Conservation (phyloP, 1,140 invertebrate species). For the Calycopis cecrops region DNA sequence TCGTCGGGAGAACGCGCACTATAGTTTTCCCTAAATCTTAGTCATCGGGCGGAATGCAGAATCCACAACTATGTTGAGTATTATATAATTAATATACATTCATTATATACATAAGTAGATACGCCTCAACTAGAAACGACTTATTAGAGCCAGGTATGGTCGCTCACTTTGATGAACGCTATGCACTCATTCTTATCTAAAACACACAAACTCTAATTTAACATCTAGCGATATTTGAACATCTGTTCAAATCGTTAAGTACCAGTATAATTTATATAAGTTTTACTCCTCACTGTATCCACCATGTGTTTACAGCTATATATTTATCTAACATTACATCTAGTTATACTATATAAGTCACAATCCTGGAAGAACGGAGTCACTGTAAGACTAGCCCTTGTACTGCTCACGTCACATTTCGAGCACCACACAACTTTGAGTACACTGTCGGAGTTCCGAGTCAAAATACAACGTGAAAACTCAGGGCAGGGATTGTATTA, state of each 20-base stretch:
- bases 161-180: constrained; percentile 41
- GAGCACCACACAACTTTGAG: not conserved
- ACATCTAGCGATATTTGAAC: constrained; percentile 61
- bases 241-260: constrained; percentile 66
- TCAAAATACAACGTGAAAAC: not conserved
- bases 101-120: constrained; percentile 73
- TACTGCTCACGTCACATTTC: constrained; percentile 20
- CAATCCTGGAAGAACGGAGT: constrained; percentile 49
- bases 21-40: constrained; percentile 65
- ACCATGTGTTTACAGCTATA: constrained; percentile 53
- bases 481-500: constrained; percentile 41
- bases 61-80: constrained; percentile 74
- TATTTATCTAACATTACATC: constrained; percentile 31
- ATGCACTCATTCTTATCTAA: constrained; percentile 53
- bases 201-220: constrained; percentile 44
- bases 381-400: constrained; percentile 55
- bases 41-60: constrained; percentile 72
- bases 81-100: constrained; percentile 54
- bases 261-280: constrained; percentile 43
- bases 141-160: constrained; percentile 58
- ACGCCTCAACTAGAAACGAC: constrained; percentile 63
- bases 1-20: constrained; percentile 52
- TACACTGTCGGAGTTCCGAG: too few relatives aligned
- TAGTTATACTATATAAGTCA: constrained; percentile 47
- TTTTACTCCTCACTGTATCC: constrained; percentile 43